These are phyloP conservation scores for Sebastes nivosus DNA, from an alignment of 2,797 vertebrate species.

Conservation along the genomic window DNA sequence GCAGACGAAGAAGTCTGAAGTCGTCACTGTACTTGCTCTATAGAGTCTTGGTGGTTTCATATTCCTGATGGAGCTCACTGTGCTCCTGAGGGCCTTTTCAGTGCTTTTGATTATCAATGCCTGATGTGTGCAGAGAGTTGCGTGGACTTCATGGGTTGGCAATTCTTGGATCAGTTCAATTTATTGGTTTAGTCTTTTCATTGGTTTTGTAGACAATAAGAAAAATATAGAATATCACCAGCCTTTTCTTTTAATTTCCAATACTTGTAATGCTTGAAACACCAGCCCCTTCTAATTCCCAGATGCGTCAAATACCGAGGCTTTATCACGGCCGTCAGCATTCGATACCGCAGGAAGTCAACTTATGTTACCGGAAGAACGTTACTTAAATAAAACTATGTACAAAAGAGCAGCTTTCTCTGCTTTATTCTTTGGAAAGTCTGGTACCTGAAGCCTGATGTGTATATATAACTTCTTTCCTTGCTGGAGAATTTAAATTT, in stretches of 20 bases:
- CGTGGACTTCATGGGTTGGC: background rate
- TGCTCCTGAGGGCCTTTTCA: background rate
- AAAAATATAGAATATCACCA: background rate
- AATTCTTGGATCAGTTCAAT: background rate
- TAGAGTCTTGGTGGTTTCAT: background rate
- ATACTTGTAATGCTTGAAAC: background rate
- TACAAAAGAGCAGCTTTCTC: too few species aligned
- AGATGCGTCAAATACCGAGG: too few species aligned
- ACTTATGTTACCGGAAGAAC: too few species aligned
- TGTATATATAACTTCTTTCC: too few species aligned
- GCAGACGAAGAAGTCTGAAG: background rate
- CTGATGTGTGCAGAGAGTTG: background rate
- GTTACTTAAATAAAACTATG: too few species aligned
- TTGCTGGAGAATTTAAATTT: too few species aligned
- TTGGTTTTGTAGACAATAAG: background rate
- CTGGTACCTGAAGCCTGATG: too few species aligned
- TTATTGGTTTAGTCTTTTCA: background rate
- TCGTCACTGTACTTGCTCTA: background rate
- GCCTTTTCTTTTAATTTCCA: background rate
- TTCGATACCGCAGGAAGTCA: too few species aligned
- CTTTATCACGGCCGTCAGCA: too few species aligned
- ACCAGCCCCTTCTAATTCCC: too few species aligned
- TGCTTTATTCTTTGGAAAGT: too few species aligned
- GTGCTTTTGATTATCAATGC: background rate
- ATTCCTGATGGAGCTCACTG: constrained; percentile 1